Conservation (phyloP, 2,888 invertebrate species). For the Calameuta pallipes region DNA sequence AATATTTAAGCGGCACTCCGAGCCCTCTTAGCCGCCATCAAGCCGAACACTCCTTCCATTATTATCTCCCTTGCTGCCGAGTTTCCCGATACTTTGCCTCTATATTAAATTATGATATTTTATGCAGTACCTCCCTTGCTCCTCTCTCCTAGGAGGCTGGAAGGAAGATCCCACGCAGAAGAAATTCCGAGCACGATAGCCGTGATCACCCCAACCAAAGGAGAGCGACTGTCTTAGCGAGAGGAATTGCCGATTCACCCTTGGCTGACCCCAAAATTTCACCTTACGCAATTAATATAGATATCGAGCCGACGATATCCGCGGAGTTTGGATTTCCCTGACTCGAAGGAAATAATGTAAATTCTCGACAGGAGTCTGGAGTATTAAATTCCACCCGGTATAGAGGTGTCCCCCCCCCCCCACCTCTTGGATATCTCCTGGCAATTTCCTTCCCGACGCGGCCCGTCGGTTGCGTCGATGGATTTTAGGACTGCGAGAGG, state of each 20-base stretch:
- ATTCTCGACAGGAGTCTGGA: neutral
- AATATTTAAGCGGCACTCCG: constrained; percentile 43
- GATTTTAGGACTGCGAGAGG: neutral
- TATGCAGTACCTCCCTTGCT: neutral
- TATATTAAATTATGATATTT: constrained; percentile 49
- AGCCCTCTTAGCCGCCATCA: constrained; percentile 32
- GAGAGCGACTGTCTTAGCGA: neutral
- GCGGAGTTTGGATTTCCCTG: neutral
- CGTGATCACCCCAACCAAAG: neutral
- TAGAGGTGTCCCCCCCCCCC: neutral
- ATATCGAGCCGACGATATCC: neutral
- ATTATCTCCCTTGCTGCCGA: constrained; percentile 37
- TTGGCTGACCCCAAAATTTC: neutral
- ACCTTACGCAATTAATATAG: neutral
- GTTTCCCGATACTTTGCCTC: constrained; percentile 49
- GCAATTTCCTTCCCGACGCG: neutral
- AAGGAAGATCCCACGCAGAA: neutral
- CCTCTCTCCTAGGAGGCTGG: neutral
- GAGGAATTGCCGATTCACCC: neutral
- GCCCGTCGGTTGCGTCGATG: neutral
- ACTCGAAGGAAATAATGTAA: neutral
- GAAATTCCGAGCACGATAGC: neutral
- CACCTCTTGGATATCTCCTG: neutral
- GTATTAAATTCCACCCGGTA: neutral
- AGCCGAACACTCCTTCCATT: constrained; percentile 30